Conservation (phyloP, 2,797 vertebrate genomes). For the Buceros bicornis region DNA sequence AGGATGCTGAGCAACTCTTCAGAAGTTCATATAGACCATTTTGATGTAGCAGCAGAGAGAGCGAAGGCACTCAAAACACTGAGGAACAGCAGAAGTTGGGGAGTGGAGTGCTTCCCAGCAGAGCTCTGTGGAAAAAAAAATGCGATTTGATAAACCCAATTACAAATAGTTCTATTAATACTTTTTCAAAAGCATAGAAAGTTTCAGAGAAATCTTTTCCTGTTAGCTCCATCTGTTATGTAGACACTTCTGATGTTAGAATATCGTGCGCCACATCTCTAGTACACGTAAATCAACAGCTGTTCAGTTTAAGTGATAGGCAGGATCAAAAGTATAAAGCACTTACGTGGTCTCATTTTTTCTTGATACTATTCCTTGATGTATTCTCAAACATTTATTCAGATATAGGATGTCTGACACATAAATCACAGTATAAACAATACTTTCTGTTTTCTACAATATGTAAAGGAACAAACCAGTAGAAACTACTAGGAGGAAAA, state of each 20-base stretch:
- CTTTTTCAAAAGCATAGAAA: background rate
- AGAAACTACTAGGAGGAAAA: background rate
- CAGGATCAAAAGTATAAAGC: background rate
- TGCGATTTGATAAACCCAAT: background rate
- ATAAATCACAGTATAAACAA: background rate
- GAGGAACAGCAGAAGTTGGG: constrained; percentile 38
- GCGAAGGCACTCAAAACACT: constrained; percentile 58
- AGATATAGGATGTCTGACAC: background rate
- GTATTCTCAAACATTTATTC: background rate
- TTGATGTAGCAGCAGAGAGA: constrained; percentile 49
- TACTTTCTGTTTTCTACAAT: background rate
- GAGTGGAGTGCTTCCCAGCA: constrained; percentile 52
- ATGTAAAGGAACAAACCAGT: background rate
- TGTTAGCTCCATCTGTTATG: background rate
- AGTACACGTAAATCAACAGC: accelerated
- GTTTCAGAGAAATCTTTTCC: background rate
- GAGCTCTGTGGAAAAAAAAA: constrained; percentile 32
- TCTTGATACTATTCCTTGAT: background rate
- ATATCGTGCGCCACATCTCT: background rate
- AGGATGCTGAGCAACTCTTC: constrained; percentile 7
- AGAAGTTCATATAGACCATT: constrained; percentile 63
- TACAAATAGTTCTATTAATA: background rate
- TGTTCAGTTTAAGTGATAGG: background rate
- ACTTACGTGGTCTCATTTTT: background rate
- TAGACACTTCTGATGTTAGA: background rate